Evolutionary conservation across 2,888 invertebrate genomes (phyloP).

Genomic region (Trissoscelio sp.): DNA sequence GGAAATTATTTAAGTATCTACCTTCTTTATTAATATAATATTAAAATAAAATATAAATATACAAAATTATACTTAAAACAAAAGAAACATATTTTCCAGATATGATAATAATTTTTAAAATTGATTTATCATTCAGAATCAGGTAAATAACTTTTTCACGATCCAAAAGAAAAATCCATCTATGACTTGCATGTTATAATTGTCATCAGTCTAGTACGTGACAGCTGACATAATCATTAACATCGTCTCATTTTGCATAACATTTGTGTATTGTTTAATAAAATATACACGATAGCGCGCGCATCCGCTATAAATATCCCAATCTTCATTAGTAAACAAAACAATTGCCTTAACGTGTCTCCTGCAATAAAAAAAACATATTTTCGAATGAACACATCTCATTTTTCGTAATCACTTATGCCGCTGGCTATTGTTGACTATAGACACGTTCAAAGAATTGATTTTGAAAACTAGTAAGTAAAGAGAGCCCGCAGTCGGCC

Average conservation of each 20-base stretch:
- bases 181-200: neutral
- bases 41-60: no score
- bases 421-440: conserved; percentile 4
- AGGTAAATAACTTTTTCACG: neutral
- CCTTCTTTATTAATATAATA: no score
- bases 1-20: no score
- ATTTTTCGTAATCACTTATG: conserved; percentile 13
- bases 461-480: conserved; percentile 41
- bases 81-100: no score
- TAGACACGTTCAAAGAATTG: conserved; percentile 22
- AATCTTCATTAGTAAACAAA: conserved; percentile 22
- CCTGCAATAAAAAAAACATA: neutral
- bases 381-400: conserved; percentile 1
- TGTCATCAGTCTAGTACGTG: neutral
- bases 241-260: conserved; percentile 18
- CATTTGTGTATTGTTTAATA: neutral
- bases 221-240: conserved; percentile 21
- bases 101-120: no score
- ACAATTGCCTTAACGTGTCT: conserved; percentile 6
- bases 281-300: conserved; percentile 5
- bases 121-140: no score
- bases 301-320: neutral
- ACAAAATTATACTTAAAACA: no score
- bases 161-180: neutral
- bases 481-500: conserved; percentile 7